Base-by-base conservation (phyloP, 2,113 vertebrate genomes). In the Chrysochloris asiatica region DNA sequence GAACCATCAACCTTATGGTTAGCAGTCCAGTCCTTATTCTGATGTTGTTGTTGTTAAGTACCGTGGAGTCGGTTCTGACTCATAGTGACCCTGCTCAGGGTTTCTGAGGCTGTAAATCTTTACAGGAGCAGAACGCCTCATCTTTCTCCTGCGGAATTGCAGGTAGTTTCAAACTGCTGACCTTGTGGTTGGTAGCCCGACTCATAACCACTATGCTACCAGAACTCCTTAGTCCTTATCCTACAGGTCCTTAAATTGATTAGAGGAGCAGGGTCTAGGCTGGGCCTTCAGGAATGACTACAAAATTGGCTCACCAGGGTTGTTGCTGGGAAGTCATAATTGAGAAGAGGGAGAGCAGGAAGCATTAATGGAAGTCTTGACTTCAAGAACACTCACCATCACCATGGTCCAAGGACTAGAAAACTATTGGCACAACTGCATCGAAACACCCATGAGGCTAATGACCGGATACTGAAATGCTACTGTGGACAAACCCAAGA, bases 361-460 rank as follows among this genome's bases (percentile, higher is more conserved):
- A 41, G 11, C 24, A 79, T 54, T 45, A 24, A 22, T 71, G 61
- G 30, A 43, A 83, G 61, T 78, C 36, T 22, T 90, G 45, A 81
- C 11, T 76, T 89, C 8, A 88, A 77, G 75, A 50, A 76, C 21
- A 47, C 21, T 45, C 30, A 56, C n/a, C 9, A 48, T 19, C 36
- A 59, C 69, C 59, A 65, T 22, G 2, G 65, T 59, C 82, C 82
- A 93, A 38, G 45, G 73, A 41, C 84, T 84, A 86, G 79, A 92
- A 73, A 76, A 36, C 50, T 63, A 41, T 82, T 38, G 48, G 48
- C 47, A 41, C 38, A 52, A 50, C 8, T 28, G 38, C 41, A 4
- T 93, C 71, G 71, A 50, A 67, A 88, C 19, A 77, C 41, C 43
- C 47, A 26, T 41, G 36, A 50, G 83, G 50, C 59, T 77, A 33